Percentiles rank a stretch among this genome's conserved stretches.
These are phyloP conservation scores for Sebastes trivittatus DNA, from an alignment of 2,797 vertebrate species.

Conservation along the genomic window DNA sequence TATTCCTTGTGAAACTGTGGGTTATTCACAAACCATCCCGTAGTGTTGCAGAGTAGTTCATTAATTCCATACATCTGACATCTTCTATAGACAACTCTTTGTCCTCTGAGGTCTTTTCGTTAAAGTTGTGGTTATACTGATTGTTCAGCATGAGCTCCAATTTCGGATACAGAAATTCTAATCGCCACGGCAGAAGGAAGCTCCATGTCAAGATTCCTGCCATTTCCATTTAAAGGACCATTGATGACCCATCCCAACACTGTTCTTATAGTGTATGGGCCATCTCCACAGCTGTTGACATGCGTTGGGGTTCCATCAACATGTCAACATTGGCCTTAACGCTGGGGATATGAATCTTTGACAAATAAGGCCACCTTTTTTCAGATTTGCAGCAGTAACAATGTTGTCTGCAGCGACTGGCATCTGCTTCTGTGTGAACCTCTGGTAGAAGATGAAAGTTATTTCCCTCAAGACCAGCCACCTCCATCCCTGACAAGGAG, in stretches of 20 bases:
- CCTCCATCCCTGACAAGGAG: not conserved
- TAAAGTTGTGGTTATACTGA: not conserved
- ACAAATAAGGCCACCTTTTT: not conserved
- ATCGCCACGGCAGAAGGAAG: too few species aligned
- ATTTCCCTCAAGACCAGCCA: not conserved
- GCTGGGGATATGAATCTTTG: too few species aligned
- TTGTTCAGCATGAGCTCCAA: too few species aligned
- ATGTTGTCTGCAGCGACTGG: not conserved
- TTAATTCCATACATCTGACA: too few species aligned
- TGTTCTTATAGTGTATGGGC: too few species aligned
- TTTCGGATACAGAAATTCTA: too few species aligned
- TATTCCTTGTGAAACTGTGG: not conserved
- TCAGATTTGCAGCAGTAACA: not conserved
- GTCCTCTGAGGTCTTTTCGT: not conserved
- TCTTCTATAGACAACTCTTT: not conserved
- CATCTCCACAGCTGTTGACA: too few species aligned
- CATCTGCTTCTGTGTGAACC: not conserved
- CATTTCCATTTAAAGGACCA: too few species aligned
- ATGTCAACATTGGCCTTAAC: too few species aligned
- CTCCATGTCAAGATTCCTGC: too few species aligned
- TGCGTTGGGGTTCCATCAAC: too few species aligned
- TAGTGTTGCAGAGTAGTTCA: not conserved
- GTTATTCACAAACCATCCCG: not conserved
- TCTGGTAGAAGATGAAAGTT: not conserved
- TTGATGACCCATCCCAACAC: too few species aligned